Evolutionary conservation across 2,888 invertebrate genomes (phyloP).

Genomic region (Vandiemenella viatica): DNA sequence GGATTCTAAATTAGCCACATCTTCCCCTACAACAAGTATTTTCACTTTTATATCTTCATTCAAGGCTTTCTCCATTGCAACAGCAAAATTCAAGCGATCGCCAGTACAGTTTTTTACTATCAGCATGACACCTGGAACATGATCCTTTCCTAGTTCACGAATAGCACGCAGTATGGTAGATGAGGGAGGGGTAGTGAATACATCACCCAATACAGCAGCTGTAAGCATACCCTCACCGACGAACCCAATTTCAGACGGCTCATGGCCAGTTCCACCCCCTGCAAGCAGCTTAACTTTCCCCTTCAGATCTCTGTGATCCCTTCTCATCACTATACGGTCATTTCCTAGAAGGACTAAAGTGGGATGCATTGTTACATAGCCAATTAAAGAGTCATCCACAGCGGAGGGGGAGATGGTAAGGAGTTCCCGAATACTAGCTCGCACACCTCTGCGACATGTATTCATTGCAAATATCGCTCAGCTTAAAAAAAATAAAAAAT

Average conservation of each 20-base stretch:
- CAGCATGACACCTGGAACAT: constrained; percentile 42
- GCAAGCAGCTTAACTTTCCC: constrained; percentile 24
- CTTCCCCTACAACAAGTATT: constrained; percentile 13
- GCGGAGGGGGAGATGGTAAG: too few relatives aligned
- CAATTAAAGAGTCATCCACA: constrained; percentile 11
- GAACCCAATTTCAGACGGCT: constrained; percentile 32
- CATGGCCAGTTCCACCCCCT: constrained; percentile 41
- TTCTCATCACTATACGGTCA: constrained; percentile 14
- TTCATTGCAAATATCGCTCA: too few relatives aligned
- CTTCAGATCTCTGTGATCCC: constrained; percentile 15
- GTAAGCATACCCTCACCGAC: constrained; percentile 37
- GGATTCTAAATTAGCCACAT: constrained; percentile 23
- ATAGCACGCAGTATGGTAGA: constrained; percentile 8
- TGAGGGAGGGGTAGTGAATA: constrained; percentile 10
- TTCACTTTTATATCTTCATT: constrained; percentile 42
- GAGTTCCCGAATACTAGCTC: too few relatives aligned
- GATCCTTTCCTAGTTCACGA: constrained; percentile 5
- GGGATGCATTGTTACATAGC: constrained; percentile 8
- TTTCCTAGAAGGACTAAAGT: constrained; percentile 10
- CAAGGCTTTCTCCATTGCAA: constrained; percentile 59
- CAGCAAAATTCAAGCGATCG: constrained; percentile 66
- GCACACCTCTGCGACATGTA: too few relatives aligned
- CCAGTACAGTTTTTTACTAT: constrained; percentile 63
- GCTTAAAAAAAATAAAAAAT: too few relatives aligned
- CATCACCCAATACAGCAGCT: constrained; percentile 33